These are phyloP conservation scores for Euphonia xanthogaster DNA, from an alignment of 2,797 vertebrate genomes.

Conservation along the genomic window DNA sequence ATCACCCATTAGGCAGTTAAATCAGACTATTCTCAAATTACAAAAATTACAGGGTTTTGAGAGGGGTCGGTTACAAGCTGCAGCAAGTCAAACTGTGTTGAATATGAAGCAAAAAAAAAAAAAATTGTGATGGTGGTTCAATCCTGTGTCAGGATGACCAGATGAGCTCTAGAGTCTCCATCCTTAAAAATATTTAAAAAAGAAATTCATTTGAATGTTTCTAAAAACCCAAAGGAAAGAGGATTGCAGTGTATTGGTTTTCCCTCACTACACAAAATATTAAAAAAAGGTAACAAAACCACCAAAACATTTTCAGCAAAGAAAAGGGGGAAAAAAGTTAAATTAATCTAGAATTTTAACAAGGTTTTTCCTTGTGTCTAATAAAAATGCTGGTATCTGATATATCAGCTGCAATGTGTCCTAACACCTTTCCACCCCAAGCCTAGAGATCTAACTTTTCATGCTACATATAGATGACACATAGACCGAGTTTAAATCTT, in stretches of 20 bases:
- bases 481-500: neutral
- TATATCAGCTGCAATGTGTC: neutral
- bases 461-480: neutral
- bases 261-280: neutral
- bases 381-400: neutral
- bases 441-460: neutral
- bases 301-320: neutral
- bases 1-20: too few relatives aligned
- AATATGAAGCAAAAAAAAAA: too few relatives aligned
- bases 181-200: too few relatives aligned
- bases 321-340: rapidly evolving
- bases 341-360: neutral
- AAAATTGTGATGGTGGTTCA: too few relatives aligned
- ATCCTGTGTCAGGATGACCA: too few relatives aligned
- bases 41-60: too few relatives aligned
- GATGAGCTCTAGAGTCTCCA: too few relatives aligned
- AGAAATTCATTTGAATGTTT: neutral
- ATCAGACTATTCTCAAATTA: too few relatives aligned
- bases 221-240: neutral
- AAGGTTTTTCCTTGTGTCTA: neutral
- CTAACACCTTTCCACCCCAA: neutral
- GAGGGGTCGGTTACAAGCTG: too few relatives aligned
- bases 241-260: neutral
- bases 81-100: too few relatives aligned
- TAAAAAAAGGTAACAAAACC: neutral